Conservation (phyloP, 1,140 invertebrate genomes). For the Triops cancriformis region DNA sequence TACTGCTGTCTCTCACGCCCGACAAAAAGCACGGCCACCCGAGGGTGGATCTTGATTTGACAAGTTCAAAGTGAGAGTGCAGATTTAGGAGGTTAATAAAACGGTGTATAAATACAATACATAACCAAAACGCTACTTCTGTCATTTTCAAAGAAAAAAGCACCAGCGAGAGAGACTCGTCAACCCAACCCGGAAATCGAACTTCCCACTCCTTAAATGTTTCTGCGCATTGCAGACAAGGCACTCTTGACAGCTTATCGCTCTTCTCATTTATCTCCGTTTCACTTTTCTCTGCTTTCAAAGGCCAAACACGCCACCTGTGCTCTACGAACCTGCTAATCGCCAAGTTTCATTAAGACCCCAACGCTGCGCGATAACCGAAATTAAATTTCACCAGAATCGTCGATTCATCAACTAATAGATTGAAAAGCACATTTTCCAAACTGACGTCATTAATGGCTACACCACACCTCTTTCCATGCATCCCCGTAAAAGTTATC, state of each 20-base stretch:
- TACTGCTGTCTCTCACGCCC: background rate
- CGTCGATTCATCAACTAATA: background rate
- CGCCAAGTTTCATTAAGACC: too few relatives aligned
- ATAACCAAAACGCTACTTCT: background rate
- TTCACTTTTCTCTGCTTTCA: too few relatives aligned
- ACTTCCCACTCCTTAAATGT: too few relatives aligned
- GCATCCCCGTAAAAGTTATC: background rate
- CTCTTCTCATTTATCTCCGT: too few relatives aligned
- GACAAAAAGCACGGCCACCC: background rate
- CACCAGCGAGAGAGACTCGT: background rate
- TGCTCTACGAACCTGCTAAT: too few relatives aligned
- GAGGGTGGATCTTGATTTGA: slow-evolving; percentile 3
- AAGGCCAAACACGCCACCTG: too few relatives aligned
- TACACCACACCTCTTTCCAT: background rate
- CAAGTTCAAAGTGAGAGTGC: background rate
- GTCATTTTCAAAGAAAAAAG: background rate
- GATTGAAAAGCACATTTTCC: background rate
- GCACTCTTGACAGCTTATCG: too few relatives aligned
- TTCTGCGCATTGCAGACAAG: too few relatives aligned
- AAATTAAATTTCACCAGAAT: background rate
- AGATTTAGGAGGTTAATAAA: background rate
- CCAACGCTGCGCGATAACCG: too few relatives aligned
- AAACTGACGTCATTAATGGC: background rate
- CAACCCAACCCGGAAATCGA: too few relatives aligned
- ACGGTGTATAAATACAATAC: background rate